Evolutionary conservation across 1,140 invertebrate species (phyloP).

Genomic region (Scaptodrosophila lebanonensis): DNA sequence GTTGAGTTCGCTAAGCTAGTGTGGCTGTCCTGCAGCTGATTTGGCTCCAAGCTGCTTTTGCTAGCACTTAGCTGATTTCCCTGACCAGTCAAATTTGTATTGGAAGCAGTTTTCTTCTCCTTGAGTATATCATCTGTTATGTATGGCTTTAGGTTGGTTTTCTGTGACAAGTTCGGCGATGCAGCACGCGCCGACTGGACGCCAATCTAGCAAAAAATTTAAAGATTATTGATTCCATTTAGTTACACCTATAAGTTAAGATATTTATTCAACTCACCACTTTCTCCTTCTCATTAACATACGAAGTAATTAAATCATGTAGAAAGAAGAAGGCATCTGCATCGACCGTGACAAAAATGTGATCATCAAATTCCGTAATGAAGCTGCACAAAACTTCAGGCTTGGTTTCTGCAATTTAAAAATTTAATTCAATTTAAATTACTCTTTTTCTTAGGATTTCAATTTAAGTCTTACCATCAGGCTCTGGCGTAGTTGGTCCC

Average conservation of each 20-base stretch:
- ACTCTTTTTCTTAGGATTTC: background rate
- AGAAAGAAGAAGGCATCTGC: constrained; percentile 98
- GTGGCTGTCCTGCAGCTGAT: constrained; percentile 52
- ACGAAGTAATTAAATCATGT: constrained; percentile 97
- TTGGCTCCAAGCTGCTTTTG: constrained; percentile 55
- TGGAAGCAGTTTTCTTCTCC: constrained; percentile 51
- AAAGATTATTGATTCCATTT: background rate
- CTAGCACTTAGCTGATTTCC: constrained; percentile 54
- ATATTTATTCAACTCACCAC: constrained; percentile 81
- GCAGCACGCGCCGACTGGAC: constrained; percentile 63
- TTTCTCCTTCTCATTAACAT: constrained; percentile 94
- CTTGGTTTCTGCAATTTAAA: constrained; percentile 83
- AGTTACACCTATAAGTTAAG: background rate
- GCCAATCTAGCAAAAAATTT: constrained; percentile 49
- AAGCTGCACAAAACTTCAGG: constrained; percentile 96
- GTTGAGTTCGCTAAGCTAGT: constrained; percentile 43
- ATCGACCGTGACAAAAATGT: constrained; percentile 98
- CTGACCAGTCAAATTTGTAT: constrained; percentile 55
- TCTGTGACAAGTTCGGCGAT: constrained; percentile 74
- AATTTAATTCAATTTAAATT: background rate
- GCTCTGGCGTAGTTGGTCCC: constrained; percentile 83
- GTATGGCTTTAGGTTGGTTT: constrained; percentile 61
- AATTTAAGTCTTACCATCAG: constrained; percentile 79
- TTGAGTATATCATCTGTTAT: constrained; percentile 67
- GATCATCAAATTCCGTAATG: constrained; percentile 98